Conservation (phyloP, 1,140 invertebrate genomes). For the Steinernema khuongi region DNA sequence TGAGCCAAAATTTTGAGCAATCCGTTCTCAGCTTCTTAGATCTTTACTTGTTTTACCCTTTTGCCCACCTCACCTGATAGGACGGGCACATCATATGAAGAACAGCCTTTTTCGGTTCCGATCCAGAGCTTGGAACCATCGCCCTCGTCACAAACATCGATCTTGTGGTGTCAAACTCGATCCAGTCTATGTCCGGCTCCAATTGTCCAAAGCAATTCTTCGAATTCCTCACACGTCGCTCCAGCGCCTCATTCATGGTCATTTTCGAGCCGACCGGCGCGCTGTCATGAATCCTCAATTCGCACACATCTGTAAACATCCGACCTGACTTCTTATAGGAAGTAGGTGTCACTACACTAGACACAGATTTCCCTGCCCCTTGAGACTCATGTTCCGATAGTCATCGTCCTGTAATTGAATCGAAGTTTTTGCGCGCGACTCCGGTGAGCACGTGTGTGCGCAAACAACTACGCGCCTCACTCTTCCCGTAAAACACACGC, state of each 20-base stretch:
- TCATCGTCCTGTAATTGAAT: background rate
- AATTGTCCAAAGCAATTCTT: constrained; percentile 32
- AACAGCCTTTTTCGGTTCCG: background rate
- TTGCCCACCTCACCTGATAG: background rate
- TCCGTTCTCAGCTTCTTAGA: no score
- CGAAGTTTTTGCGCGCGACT: background rate
- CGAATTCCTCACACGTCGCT: constrained; percentile 26
- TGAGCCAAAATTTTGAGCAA: no score
- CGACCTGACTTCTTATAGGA: no score
- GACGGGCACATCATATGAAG: background rate
- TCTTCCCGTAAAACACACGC: background rate
- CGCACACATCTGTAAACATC: constrained; percentile 28
- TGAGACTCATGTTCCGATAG: no score
- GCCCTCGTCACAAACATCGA: background rate
- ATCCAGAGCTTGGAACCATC: background rate
- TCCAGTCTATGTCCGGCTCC: constrained; percentile 33
- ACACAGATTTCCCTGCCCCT: no score
- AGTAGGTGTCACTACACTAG: no score
- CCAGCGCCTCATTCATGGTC: constrained; percentile 30
- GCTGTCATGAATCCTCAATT: constrained; percentile 36
- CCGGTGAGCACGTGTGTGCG: background rate
- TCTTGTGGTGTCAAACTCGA: constrained; percentile 24
- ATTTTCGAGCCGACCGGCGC: constrained; percentile 30
- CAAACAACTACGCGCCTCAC: constrained; percentile 5
- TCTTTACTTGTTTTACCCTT: background rate